A percentile compares a stretch with the other conserved stretches of the same genome.
phyloP scores from a whole-genome alignment of 2,888 invertebrate genomes.

The Frankliniella intonsa region DNA sequence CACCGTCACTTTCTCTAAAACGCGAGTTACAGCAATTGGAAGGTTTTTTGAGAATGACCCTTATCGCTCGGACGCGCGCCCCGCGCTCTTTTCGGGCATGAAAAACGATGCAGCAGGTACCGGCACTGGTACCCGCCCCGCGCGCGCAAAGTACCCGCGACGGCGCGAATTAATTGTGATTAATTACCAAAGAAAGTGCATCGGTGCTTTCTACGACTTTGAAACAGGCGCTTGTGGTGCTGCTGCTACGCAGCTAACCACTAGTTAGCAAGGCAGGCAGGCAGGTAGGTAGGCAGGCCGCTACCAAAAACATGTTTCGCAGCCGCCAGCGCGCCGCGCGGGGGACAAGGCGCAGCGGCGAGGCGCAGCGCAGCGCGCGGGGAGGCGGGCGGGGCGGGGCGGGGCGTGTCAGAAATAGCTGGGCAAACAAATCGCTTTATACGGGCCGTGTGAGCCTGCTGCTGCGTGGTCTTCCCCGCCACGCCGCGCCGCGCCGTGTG shows the following conservation, averaged over 20 bases:
- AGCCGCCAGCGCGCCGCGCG: neutral
- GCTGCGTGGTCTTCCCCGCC: neutral
- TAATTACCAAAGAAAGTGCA: neutral
- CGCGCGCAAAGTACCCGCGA: too few species aligned
- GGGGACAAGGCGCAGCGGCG: neutral
- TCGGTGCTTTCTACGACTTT: neutral
- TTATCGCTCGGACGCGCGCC: too few species aligned
- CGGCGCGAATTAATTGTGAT: constrained; percentile 4
- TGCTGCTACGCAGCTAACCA: neutral
- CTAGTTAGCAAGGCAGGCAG: neutral
- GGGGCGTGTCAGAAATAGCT: neutral
- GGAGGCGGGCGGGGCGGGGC: neutral
- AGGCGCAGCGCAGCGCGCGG: neutral
- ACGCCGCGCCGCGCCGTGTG: neutral
- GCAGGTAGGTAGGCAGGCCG: neutral
- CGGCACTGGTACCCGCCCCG: too few species aligned
- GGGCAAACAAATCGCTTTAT: constrained; percentile 19
- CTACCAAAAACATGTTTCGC: neutral
- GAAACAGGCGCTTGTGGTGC: neutral
- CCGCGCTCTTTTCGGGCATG: too few species aligned
- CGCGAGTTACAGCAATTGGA: too few species aligned
- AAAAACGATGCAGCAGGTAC: too few species aligned
- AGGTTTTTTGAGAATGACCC: too few species aligned
- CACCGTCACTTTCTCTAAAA: too few species aligned
- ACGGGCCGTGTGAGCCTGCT: neutral